Evolutionary conservation across 2,113 vertebrate genomes (phyloP).

Genomic region (Neolamprologus falcicula): DNA sequence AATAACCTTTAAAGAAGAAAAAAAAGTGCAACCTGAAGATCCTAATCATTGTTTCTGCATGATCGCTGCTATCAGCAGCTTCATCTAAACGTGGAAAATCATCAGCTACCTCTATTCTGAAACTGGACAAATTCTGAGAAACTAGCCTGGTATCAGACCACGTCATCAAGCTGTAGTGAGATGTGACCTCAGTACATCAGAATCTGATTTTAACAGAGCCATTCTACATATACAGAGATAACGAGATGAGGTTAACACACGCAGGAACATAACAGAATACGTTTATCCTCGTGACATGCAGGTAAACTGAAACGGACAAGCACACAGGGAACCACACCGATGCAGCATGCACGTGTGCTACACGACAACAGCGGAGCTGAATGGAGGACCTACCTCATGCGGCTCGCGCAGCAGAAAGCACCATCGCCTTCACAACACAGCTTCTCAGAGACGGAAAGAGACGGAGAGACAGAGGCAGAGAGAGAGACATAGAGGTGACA

Average conservation of each 20-base stretch:
- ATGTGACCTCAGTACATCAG: not conserved
- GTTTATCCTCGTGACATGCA: not conserved
- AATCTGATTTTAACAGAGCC: not conserved
- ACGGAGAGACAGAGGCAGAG: not conserved
- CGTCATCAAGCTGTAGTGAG: not conserved
- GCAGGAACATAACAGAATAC: not conserved
- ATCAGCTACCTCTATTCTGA: not conserved
- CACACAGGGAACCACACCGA: not conserved
- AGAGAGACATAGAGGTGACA: constrained; percentile 53
- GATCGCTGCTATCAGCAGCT: not conserved
- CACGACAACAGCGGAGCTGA: not conserved
- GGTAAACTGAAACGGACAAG: not conserved
- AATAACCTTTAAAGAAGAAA: not conserved
- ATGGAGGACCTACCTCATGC: constrained; percentile 49
- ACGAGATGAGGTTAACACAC: not conserved
- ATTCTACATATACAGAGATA: not conserved
- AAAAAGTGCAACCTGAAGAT: not conserved
- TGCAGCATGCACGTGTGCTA: not conserved
- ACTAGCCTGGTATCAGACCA: not conserved
- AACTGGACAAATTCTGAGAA: not conserved
- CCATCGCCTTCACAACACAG: constrained; percentile 31
- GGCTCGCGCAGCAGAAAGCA: constrained; percentile 24
- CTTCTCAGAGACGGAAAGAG: not conserved
- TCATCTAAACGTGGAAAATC: not conserved
- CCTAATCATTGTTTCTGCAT: not conserved